Base-by-base conservation (phyloP, 1,140 invertebrate species). In the Hycleus cichorii region DNA sequence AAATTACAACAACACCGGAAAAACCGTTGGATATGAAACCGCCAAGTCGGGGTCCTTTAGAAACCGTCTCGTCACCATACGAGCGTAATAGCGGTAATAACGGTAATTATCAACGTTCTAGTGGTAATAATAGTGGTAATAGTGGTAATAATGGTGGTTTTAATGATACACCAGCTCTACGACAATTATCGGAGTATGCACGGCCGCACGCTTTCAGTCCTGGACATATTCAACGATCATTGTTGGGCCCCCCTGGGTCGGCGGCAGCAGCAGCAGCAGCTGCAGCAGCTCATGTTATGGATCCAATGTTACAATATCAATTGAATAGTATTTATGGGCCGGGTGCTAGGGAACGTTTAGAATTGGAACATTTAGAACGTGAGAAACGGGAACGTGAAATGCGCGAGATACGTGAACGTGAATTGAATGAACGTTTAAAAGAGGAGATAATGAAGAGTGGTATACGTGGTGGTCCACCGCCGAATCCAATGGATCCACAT, bases 121-220 rank as follows among this genome's bases (percentile, higher is more conserved):
- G 32, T 7, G 32, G 32, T 32, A 32, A 32, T 18, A 18, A 18
- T 18, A 18, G 18, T 18, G 18, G 18, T 18, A 18, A 18, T 18
- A 18, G 18, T 32, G 32, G 32, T 32, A 7, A 7, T 32, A 66
- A 7, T 54, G 63, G 57, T 48, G 81, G 79, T 0, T 95, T 92
- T 71, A 82, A 86, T 0, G 95, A 97, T 69, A 96, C 93, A 0
- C 93, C 94, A 3, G 93, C 95, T 2, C 74, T 97, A 27, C 78
- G 94, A 26, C 93, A 96, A 70, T 76, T 97, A 1, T 87, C 86
- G 18, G 91, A 94, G 68, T 94, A 93, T 72, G 91, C 91, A 0
- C 78, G 92, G 58, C 91, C 92, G 0, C 91, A 94, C 71, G 90
- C 89, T 0, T 94, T 94, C 69, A 93, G 71, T 78, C 78, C 83